Conservation (phyloP, 2,797 vertebrate genomes). For the Sternotherus odoratus region DNA sequence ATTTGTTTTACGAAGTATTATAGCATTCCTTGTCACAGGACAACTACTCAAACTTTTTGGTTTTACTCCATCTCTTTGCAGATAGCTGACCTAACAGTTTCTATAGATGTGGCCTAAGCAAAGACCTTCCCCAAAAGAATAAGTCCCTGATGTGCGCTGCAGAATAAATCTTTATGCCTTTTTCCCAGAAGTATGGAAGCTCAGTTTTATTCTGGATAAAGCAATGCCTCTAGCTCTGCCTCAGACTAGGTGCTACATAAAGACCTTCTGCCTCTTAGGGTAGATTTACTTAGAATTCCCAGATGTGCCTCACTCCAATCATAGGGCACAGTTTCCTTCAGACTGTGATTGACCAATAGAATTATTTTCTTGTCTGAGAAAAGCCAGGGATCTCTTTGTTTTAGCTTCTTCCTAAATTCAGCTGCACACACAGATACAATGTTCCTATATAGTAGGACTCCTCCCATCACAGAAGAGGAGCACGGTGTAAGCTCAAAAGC, state of each 20-base stretch:
- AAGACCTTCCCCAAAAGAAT: neutral
- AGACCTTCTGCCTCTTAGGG: neutral
- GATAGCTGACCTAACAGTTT: neutral
- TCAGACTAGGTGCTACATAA: neutral
- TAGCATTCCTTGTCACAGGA: no score
- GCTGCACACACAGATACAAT: neutral
- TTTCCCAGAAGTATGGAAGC: no score
- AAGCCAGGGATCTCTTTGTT: neutral
- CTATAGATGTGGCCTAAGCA: neutral
- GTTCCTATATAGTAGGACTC: neutral
- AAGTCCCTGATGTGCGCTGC: no score
- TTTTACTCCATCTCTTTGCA: no score
- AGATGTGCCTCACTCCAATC: no score
- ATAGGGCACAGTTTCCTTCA: no score
- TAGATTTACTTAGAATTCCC: no score
- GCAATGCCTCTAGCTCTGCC: no score
- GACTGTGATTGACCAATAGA: neutral
- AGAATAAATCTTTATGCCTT: neutral
- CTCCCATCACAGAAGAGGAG: neutral
- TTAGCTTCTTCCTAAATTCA: slow-evolving; percentile 3
- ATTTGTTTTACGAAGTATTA: no score
- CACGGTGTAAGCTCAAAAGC: neutral
- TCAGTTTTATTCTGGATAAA: no score
- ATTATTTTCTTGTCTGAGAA: neutral
- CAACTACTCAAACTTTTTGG: no score